Evolutionary conservation across 2,113 vertebrate genomes (phyloP).

Genomic region (Phylloscopus trochilus): DNA sequence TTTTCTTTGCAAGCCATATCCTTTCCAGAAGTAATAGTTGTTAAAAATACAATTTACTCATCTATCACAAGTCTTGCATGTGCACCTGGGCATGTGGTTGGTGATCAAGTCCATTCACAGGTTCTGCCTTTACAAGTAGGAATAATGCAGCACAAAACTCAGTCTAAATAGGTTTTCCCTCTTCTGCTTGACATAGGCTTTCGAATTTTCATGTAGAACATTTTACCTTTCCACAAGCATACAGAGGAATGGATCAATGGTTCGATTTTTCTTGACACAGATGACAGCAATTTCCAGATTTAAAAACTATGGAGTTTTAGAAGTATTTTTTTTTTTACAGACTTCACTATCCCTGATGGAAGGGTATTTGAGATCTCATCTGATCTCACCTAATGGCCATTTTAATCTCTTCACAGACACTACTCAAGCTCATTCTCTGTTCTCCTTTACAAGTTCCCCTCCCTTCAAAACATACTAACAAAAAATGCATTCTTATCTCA

Average conservation of each 20-base stretch:
- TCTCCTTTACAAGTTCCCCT: background rate
- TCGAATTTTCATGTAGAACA: background rate
- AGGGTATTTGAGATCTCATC: background rate
- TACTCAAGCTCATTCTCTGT: rapidly evolving
- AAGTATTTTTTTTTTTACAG: background rate
- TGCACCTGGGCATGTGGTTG: no score
- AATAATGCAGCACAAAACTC: background rate
- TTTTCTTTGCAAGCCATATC: background rate
- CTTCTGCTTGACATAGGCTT: background rate
- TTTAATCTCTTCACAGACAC: background rate
- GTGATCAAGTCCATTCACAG: background rate
- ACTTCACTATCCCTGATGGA: background rate
- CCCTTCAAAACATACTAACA: background rate
- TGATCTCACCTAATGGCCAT: background rate
- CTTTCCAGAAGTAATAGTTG: background rate
- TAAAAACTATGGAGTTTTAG: background rate
- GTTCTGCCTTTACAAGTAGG: background rate
- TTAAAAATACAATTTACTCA: background rate
- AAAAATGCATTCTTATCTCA: background rate
- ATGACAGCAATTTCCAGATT: background rate
- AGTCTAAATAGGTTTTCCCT: background rate
- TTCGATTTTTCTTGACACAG: background rate
- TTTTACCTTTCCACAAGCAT: background rate
- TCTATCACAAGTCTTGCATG: background rate
- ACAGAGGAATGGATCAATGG: background rate